Conservation (phyloP, 23 tunicate species). For the Trididemnum nubilum region DNA sequence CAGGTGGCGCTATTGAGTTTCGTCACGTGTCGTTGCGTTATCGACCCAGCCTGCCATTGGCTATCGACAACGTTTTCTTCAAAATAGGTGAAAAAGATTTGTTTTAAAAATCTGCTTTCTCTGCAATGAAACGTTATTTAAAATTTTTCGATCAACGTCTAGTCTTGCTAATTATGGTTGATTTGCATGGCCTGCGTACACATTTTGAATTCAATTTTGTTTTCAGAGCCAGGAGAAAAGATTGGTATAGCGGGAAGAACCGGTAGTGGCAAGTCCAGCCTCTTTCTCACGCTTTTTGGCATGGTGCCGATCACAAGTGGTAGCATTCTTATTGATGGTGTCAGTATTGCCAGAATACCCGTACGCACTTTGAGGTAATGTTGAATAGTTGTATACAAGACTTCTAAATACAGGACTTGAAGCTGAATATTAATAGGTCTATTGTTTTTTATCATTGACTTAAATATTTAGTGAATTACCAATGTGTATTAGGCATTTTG, state of each 20-base stretch:
- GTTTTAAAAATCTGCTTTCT: neutral
- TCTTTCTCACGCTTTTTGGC: slow-evolving; percentile 62
- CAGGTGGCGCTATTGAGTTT: slow-evolving; percentile 62
- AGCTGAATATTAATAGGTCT: neutral
- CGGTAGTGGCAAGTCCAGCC: slow-evolving; percentile 90
- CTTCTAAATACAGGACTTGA: too few species aligned
- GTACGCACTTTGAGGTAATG: slow-evolving; percentile 51
- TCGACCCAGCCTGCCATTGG: slow-evolving; percentile 55
- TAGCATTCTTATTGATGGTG: slow-evolving; percentile 66
- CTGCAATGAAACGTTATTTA: too few species aligned
- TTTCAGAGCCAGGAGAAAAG: slow-evolving; percentile 76
- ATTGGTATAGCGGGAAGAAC: slow-evolving; percentile 89
- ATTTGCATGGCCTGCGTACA: too few species aligned
- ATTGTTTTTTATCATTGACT: neutral
- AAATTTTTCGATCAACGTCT: too few species aligned
- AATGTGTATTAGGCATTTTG: too few species aligned
- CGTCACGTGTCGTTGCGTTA: slow-evolving; percentile 63
- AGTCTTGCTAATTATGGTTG: too few species aligned
- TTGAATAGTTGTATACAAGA: too few species aligned
- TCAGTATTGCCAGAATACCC: slow-evolving; percentile 51
- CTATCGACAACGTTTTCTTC: slow-evolving; percentile 59
- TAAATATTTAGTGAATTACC: too few species aligned
- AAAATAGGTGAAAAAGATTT: slow-evolving; percentile 44
- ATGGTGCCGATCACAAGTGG: slow-evolving; percentile 57
- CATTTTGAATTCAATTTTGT: too few species aligned